These are phyloP conservation scores for Trichomalopsis sarcophagae DNA, from an alignment of 1,140 invertebrate species.

Conservation along the genomic window DNA sequence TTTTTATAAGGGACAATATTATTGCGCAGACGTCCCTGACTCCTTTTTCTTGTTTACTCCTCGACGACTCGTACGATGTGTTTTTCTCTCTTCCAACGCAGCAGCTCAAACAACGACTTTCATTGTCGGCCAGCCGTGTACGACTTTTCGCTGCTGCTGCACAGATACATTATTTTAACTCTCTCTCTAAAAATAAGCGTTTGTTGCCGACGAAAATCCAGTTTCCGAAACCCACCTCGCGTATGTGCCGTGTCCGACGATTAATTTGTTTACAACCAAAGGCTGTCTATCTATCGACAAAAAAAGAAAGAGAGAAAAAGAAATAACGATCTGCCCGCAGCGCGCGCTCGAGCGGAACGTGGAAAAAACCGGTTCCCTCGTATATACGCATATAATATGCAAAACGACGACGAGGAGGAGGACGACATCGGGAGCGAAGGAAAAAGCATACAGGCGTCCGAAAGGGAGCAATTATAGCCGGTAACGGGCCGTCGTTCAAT, in stretches of 20 bases:
- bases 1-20: constrained; percentile 1
- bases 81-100: neutral
- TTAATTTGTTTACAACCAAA: neutral
- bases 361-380: constrained; percentile 16
- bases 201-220: too few species aligned
- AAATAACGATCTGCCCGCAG: neutral
- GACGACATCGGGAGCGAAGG: neutral
- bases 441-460: neutral
- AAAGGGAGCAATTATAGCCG: constrained; percentile 14
- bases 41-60: constrained; percentile 2
- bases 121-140: neutral
- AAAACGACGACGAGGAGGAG: too few species aligned
- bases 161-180: neutral
- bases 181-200: neutral
- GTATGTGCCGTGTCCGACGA: neutral
- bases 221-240: too few species aligned
- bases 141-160: neutral
- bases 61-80: neutral
- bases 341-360: neutral
- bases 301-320: too few species aligned
- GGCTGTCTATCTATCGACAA: neutral
- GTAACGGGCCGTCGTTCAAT: neutral
- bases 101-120: neutral
- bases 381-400: too few species aligned
- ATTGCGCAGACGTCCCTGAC: neutral